phyloP scores from a whole-genome alignment of 1,140 invertebrate species.

The Brachionus koreanus region DNA sequence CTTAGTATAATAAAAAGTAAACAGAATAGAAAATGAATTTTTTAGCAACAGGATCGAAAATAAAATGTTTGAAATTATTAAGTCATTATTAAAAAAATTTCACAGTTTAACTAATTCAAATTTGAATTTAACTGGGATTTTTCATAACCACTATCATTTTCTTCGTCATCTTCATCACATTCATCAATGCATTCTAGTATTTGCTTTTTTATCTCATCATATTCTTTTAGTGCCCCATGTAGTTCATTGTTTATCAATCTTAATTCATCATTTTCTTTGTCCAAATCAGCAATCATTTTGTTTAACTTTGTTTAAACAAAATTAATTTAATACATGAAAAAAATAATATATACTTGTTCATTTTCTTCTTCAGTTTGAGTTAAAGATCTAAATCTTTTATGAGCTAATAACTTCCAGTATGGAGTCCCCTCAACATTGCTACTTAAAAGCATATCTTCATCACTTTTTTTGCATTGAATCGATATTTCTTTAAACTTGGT shows the following conservation, averaged over 20 bases:
- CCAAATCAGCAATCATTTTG: neutral
- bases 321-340: neutral
- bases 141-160: slow-evolving; percentile 31
- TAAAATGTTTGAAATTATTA: neutral
- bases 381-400: neutral
- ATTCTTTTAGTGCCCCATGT: neutral
- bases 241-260: neutral
- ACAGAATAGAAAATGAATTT: slow-evolving; percentile 8
- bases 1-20: neutral
- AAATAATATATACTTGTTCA: neutral
- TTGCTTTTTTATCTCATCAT: slow-evolving; percentile 22
- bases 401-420: slow-evolving; percentile 33
- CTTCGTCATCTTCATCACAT: slow-evolving; percentile 22
- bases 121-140: slow-evolving; percentile 21
- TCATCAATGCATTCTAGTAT: slow-evolving; percentile 27
- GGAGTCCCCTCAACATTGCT: neutral
- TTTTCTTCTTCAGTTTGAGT: slow-evolving; percentile 20
- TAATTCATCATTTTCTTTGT: slow-evolving; percentile 23
- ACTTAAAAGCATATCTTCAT: slow-evolving; percentile 37
- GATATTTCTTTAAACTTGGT: slow-evolving; percentile 15
- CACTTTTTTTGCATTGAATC: slow-evolving; percentile 39
- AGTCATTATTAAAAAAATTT: neutral
- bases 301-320: neutral
- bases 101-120: neutral
- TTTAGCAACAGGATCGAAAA: neutral